A percentile compares a stretch with the other conserved stretches of the same genome.
phyloP scores from a whole-genome alignment of 2,113 vertebrate species.

The Planiliza haematocheilus region DNA sequence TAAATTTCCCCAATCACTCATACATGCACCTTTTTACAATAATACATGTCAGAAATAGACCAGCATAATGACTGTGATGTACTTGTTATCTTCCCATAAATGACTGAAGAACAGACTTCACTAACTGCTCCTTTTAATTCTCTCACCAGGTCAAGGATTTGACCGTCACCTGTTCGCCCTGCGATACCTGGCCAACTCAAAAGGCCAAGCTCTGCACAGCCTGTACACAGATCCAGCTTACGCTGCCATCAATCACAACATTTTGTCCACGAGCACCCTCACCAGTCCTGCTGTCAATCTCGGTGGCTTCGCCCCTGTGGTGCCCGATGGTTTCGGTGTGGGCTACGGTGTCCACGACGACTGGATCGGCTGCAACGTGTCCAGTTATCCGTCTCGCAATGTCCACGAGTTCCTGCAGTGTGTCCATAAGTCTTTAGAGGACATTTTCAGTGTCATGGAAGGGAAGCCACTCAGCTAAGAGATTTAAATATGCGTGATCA shows the following conservation, averaged over 20 bases:
- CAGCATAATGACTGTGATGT: no score
- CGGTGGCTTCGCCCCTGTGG: conserved; percentile 94
- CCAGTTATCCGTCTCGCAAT: conserved; percentile 89
- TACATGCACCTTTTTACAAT: no score
- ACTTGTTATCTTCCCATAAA: no score
- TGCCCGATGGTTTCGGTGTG: conserved; percentile 92
- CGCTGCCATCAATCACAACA: conserved; percentile 90
- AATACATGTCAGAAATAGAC: no score
- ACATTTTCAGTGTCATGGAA: conserved; percentile 92
- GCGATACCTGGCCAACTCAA: conserved; percentile 84
- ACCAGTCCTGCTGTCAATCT: conserved; percentile 88
- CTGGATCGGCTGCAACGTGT: conserved; percentile 93
- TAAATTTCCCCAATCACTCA: no score
- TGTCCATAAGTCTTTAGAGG: conserved; percentile 89
- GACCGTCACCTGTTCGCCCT: conserved; percentile 94
- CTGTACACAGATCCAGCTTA: conserved; percentile 92
- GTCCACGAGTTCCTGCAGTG: conserved; percentile 90
- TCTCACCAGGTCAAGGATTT: conserved; percentile 92
- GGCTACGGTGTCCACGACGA: conserved; percentile 90
- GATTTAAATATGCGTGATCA: no score
- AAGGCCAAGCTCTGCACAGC: conserved; percentile 80
- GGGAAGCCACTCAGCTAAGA: conserved; percentile 85
- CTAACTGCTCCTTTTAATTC: neutral
- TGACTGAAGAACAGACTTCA: neutral
- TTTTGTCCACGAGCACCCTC: conserved; percentile 96